A percentile compares a stretch with the other conserved stretches of the same genome.
phyloP scores from a whole-genome alignment of 2,113 vertebrate genomes.

The Sphyrna mokarran region DNA sequence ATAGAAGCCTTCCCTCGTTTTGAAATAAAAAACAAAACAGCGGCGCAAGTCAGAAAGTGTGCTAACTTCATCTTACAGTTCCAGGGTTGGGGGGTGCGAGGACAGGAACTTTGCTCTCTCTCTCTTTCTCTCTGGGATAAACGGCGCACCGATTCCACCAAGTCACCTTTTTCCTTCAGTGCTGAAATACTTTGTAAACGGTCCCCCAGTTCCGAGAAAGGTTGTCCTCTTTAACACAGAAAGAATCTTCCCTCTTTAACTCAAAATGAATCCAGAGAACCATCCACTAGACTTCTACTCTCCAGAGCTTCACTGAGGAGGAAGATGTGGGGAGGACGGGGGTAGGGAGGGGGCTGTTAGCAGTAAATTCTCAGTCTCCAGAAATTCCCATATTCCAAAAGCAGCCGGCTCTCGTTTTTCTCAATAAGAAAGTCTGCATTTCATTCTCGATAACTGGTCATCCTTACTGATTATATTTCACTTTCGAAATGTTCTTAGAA shows the following conservation, averaged over 20 bases:
- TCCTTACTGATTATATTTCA: background rate
- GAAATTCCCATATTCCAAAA: background rate
- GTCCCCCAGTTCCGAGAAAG: background rate
- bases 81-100: background rate
- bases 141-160: no score
- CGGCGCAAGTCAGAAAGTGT: background rate
- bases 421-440: background rate
- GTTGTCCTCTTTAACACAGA: no score
- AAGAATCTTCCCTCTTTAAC: background rate
- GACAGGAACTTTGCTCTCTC: background rate
- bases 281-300: background rate
- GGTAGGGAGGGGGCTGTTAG: no score
- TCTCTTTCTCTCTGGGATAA: background rate
- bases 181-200: background rate
- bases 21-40: no score
- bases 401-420: background rate
- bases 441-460: background rate
- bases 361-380: background rate
- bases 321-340: no score
- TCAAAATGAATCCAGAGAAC: background rate
- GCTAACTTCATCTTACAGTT: background rate
- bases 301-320: background rate
- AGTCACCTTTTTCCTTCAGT: background rate
- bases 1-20: background rate
- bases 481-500: constrained; percentile 28